Evolutionary conservation across 2,113 vertebrate species (phyloP).

Genomic region (Antennarius striatus): DNA sequence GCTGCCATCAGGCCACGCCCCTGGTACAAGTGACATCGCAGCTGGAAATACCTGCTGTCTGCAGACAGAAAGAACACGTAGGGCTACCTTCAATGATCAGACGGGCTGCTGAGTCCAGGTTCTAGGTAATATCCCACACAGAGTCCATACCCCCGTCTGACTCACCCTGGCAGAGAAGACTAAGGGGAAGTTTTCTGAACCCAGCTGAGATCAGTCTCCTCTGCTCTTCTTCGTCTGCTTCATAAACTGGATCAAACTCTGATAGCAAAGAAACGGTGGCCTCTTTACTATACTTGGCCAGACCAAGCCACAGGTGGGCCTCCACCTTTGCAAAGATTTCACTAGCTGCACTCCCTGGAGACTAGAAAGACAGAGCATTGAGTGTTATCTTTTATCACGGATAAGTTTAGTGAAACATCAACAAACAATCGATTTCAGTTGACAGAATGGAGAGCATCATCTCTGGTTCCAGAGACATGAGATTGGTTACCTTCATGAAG

Average conservation of each 20-base stretch:
- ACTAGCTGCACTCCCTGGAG: constrained; percentile 80
- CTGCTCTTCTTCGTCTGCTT: constrained; percentile 53
- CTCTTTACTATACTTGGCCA: constrained; percentile 86
- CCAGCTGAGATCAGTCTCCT: neutral
- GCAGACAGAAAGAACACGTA: constrained; percentile 20
- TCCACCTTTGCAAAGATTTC: constrained; percentile 92
- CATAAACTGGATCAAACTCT: constrained; percentile 83
- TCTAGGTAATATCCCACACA: neutral
- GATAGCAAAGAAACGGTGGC: constrained; percentile 81
- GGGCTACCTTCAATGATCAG: neutral
- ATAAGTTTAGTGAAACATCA: neutral
- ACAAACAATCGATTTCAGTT: neutral
- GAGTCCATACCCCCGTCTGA: neutral
- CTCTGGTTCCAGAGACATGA: neutral
- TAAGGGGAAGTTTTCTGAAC: constrained; percentile 71
- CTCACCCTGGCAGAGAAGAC: constrained; percentile 85
- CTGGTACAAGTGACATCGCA: constrained; percentile 92
- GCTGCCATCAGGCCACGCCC: constrained; percentile 88
- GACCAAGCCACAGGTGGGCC: constrained; percentile 92
- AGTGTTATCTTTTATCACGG: neutral
- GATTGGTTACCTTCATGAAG: constrained; percentile 85
- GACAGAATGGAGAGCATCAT: neutral
- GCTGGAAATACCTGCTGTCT: constrained; percentile 91
- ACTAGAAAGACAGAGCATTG: constrained; percentile 54
- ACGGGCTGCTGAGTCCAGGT: neutral